A percentile compares a stretch with the other conserved stretches of the same genome.
phyloP scores from a whole-genome alignment of 1,140 invertebrate genomes.

The Anagrus nilaparvatae region DNA sequence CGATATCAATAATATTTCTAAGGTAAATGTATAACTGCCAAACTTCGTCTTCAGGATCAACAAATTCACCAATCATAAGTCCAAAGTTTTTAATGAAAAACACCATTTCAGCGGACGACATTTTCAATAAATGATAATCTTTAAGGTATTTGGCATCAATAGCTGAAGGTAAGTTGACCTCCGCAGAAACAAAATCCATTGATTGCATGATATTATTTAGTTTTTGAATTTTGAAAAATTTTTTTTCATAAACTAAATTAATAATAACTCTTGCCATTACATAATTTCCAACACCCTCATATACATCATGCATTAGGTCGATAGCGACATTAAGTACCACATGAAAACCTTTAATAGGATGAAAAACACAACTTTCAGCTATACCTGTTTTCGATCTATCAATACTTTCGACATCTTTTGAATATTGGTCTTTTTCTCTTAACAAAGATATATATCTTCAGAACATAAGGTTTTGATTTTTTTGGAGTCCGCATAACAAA shows the following conservation, averaged over 20 bases:
- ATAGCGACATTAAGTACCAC: constrained; percentile 6
- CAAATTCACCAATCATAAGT: too few species aligned
- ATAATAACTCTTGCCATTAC: constrained; percentile 1
- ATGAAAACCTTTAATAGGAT: constrained; percentile 11
- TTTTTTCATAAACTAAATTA: not conserved
- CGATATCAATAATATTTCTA: too few species aligned
- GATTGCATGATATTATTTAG: constrained; percentile 6
- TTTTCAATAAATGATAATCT: too few species aligned
- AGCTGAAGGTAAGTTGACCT: not conserved
- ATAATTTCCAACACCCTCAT: constrained; percentile 9
- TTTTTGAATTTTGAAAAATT: constrained; percentile 2
- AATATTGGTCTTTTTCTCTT: constrained; percentile 1
- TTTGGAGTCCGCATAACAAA: constrained; percentile 8
- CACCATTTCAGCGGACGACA: too few species aligned
- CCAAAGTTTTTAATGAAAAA: too few species aligned
- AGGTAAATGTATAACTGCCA: too few species aligned
- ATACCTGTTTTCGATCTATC: constrained; percentile 6
- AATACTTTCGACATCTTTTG: constrained; percentile 6
- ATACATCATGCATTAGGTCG: constrained; percentile 13
- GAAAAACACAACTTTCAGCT: constrained; percentile 8
- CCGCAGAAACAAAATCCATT: constrained; percentile 4
- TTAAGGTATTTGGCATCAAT: constrained; percentile 8
- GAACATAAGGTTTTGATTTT: not conserved
- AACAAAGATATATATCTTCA: constrained; percentile 1
- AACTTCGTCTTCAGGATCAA: too few species aligned